phyloP scores from a whole-genome alignment of 2,797 vertebrate species.

The Xyrichtys novacula region DNA sequence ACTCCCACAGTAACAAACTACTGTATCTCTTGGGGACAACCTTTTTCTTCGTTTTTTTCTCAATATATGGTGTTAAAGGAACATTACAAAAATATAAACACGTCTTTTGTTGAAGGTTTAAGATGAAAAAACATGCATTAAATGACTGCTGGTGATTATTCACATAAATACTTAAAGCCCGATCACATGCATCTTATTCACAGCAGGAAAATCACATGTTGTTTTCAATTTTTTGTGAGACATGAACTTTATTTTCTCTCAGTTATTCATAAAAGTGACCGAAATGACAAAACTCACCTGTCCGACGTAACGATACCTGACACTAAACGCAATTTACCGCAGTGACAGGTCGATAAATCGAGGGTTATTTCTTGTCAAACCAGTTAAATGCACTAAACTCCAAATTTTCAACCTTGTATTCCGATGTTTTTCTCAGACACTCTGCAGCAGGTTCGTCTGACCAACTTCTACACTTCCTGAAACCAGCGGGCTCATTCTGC shows the following conservation, averaged over 20 bases:
- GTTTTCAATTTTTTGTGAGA: not conserved
- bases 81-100: too few relatives aligned
- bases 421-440: not conserved
- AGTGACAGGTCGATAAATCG: not conserved
- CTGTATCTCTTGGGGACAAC: too few relatives aligned
- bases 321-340: not conserved
- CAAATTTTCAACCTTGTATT: not conserved
- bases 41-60: too few relatives aligned
- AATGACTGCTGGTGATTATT: too few relatives aligned
- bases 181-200: too few relatives aligned
- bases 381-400: not conserved
- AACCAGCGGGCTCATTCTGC: slow-evolving; percentile 22
- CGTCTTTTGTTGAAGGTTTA: too few relatives aligned
- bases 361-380: not conserved
- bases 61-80: too few relatives aligned
- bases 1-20: too few relatives aligned
- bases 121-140: too few relatives aligned
- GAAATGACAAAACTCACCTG: too few relatives aligned
- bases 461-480: slow-evolving; percentile 69
- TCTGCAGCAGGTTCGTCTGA: not conserved
- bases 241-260: not conserved
- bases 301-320: not conserved
- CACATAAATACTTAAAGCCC: too few relatives aligned
- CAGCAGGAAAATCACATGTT: not conserved
- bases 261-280: too few relatives aligned